Evolutionary conservation across 2,888 invertebrate species (phyloP).

Genomic region (Malthinus seriepunctatus): DNA sequence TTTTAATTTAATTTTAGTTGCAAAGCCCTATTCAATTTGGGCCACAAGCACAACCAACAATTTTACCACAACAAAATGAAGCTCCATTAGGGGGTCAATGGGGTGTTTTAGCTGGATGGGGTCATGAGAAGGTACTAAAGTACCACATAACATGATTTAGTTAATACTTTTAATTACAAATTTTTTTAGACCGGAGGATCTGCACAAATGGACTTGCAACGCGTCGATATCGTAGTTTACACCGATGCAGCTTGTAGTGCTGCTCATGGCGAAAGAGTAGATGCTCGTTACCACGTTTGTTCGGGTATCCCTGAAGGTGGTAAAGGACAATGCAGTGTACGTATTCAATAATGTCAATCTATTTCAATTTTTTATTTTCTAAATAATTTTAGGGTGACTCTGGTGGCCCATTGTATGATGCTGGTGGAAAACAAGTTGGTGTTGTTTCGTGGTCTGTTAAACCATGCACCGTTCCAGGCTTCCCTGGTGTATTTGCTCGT

Average conservation of each 20-base stretch:
- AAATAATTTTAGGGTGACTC: not conserved
- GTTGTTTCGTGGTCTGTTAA: slow-evolving; percentile 43
- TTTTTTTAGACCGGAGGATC: slow-evolving; percentile 46
- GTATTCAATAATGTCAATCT: slow-evolving; percentile 13
- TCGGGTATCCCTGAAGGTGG: slow-evolving; percentile 48
- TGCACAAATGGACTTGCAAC: slow-evolving; percentile 48
- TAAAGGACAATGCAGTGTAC: slow-evolving; percentile 44
- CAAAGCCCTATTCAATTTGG: slow-evolving; percentile 30
- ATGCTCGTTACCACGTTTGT: slow-evolving; percentile 41
- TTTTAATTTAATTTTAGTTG: slow-evolving; percentile 32
- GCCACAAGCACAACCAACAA: slow-evolving; percentile 24
- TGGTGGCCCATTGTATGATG: slow-evolving; percentile 33
- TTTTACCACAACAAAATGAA: slow-evolving; percentile 31
- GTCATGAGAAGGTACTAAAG: slow-evolving; percentile 13
- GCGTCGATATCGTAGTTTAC: slow-evolving; percentile 49
- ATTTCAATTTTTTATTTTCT: not conserved
- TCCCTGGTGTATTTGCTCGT: slow-evolving; percentile 46
- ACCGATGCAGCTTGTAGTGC: slow-evolving; percentile 36
- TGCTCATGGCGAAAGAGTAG: not conserved
- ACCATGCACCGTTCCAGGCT: slow-evolving; percentile 52
- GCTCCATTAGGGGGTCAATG: slow-evolving; percentile 22
- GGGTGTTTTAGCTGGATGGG: slow-evolving; percentile 36
- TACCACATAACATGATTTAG: not conserved
- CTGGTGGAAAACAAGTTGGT: slow-evolving; percentile 29
- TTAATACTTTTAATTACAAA: slow-evolving; percentile 4